Base-by-base conservation (phyloP, 2,888 invertebrate species). In the Choreutis nemorana region DNA sequence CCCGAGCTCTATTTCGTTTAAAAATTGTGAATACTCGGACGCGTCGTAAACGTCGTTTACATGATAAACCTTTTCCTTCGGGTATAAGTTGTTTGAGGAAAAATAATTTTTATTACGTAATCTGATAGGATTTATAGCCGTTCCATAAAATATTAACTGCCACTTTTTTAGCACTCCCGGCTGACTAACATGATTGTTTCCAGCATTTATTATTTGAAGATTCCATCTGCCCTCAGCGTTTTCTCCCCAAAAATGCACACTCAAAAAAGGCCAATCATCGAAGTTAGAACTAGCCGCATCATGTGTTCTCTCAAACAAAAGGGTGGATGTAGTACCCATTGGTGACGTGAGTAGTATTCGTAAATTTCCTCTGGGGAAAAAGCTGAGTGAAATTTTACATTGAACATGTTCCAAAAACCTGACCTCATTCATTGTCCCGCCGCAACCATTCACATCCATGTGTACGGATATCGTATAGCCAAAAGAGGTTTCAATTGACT, bases 211-310 rank as follows among this genome's bases (percentile, higher is more conserved):
- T 46, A 92, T 87, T 63, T 91, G 90, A 37, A 94, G 70, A 12
- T 88, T 91, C 94, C 94, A 94, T 40, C 90, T 82, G 15, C 94
- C 94, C 52, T 91, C 90, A 28, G 91, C 89, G 48, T 88, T 91
- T 66, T 92, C 93, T 13, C 98, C 98, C 98, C 98, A 99, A 72
- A 91, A 97, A 65, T 98, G 98, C 10, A 98, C 97, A 55, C 96
- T 94, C 48, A 99, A 84, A 83, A 99, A 98, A 8, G 97, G 97
- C 98, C 98, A 99, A 63, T 97, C 94, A 64, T 95, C 94, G 67
- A 98, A 98, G 57, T 94, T 94, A 28, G 93, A 92, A 60, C 90
- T 91, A 33, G 91, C 87, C 33, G 91, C 90, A 67, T 97, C 97
- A 37, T 93, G 83, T 2, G 94, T 94, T 42, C 98, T 83, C 55